A percentile compares a stretch with the other conserved stretches of the same genome.
Evolutionary conservation across 2,797 vertebrate genomes (phyloP).

Genomic region (Lepilemur septentrionalis): DNA sequence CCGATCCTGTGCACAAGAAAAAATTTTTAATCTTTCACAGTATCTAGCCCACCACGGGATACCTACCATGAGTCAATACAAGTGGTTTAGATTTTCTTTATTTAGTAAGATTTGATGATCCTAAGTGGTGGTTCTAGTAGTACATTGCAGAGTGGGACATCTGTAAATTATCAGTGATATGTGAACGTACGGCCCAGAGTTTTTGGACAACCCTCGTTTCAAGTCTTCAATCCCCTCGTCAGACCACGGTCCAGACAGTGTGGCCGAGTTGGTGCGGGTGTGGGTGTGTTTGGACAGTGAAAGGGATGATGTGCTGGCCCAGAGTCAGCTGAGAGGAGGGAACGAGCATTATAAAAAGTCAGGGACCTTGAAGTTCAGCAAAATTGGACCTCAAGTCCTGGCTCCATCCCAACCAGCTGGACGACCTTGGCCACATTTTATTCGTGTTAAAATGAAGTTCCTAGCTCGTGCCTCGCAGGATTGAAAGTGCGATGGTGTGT

Average conservation of each 20-base stretch:
- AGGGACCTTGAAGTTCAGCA: neutral
- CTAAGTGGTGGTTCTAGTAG: neutral
- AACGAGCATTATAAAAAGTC: neutral
- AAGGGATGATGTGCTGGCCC: neutral
- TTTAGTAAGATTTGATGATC: neutral
- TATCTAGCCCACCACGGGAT: neutral
- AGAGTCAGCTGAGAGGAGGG: neutral
- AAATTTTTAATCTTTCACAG: neutral
- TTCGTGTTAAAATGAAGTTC: neutral
- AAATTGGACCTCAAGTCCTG: neutral
- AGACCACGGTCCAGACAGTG: slow-evolving; percentile 22
- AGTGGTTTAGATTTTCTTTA: neutral
- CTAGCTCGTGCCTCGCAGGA: neutral
- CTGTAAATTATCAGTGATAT: slow-evolving; percentile 27
- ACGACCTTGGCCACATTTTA: neutral
- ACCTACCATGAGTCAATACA: neutral
- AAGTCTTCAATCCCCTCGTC: slow-evolving; percentile 21
- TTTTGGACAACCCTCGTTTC: neutral
- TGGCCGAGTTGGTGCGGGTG: neutral
- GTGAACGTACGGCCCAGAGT: neutral
- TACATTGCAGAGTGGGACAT: neutral
- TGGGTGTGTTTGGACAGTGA: neutral
- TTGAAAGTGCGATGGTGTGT: neutral
- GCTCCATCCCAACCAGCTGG: slow-evolving; percentile 15
- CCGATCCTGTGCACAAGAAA: neutral